phyloP scores from a whole-genome alignment of 2,113 vertebrate genomes.

The Silurus meridionalis region DNA sequence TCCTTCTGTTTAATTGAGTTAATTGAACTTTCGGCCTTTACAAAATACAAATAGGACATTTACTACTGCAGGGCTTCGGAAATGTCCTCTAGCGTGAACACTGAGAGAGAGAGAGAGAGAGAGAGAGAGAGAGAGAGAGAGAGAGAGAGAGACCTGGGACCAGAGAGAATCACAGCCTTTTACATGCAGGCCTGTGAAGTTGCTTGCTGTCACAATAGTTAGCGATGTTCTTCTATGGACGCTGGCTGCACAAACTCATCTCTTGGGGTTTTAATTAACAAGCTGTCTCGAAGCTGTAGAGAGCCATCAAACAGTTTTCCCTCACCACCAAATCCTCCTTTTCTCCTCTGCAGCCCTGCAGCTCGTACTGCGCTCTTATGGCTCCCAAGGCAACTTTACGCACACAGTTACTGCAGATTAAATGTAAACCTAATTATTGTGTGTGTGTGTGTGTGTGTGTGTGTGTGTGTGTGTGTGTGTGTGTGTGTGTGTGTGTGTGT shows the following conservation, averaged over 20 bases:
- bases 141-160: constrained; percentile 63
- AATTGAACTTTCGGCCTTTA: constrained; percentile 66
- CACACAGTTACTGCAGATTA: constrained; percentile 35
- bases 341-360: constrained; percentile 55
- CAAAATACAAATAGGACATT: constrained; percentile 34
- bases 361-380: constrained; percentile 66
- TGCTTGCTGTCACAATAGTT: constrained; percentile 79
- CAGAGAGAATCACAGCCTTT: constrained; percentile 53
- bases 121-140: constrained; percentile 31
- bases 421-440: constrained; percentile 18
- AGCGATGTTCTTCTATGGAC: constrained; percentile 78
- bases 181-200: constrained; percentile 67
- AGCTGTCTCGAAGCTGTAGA: constrained; percentile 76
- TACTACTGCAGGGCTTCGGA: constrained; percentile 2
- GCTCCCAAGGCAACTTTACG: constrained; percentile 47
- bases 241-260: constrained; percentile 73
- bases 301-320: constrained; percentile 70
- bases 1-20: constrained; percentile 65
- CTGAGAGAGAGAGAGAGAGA: no score
- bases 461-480: constrained; percentile 4
- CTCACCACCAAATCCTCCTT: constrained; percentile 62
- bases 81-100: constrained; percentile 39
- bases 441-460: constrained; percentile 32
- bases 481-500: constrained; percentile 6
- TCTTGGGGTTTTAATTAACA: constrained; percentile 79